phyloP scores from a whole-genome alignment of 2,888 invertebrate species.

The Elgonia sp. region DNA sequence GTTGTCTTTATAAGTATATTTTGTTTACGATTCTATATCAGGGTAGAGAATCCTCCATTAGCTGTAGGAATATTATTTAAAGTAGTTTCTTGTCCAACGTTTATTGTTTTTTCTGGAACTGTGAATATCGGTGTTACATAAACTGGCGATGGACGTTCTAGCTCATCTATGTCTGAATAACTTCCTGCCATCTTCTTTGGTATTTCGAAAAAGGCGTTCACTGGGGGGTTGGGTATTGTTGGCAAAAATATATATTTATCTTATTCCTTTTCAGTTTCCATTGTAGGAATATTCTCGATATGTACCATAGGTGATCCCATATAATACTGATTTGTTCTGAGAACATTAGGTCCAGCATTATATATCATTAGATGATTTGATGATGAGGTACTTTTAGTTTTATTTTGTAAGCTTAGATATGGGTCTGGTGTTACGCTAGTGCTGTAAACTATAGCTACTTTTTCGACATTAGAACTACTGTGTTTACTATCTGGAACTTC shows the following conservation, averaged over 20 bases:
- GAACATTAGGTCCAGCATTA: constrained; percentile 72
- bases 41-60: constrained; percentile 50
- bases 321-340: constrained; percentile 85
- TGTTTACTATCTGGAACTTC: constrained; percentile 13
- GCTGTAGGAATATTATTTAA: constrained; percentile 54
- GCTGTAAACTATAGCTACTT: constrained; percentile 79
- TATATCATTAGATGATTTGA: constrained; percentile 78
- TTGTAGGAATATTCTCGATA: constrained; percentile 1
- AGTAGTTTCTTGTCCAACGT: constrained; percentile 41
- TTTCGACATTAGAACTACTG: constrained; percentile 56
- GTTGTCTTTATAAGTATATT: no score
- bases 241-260: constrained; percentile 75
- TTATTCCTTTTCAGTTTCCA: constrained; percentile 26
- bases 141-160: constrained; percentile 76
- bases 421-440: constrained; percentile 79
- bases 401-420: constrained; percentile 74
- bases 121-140: constrained; percentile 82
- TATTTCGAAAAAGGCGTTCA: constrained; percentile 59
- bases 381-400: constrained; percentile 79
- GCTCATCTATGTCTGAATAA: constrained; percentile 49
- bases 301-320: constrained; percentile 82
- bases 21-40: no score
- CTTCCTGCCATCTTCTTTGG: constrained; percentile 63
- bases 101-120: constrained; percentile 56
- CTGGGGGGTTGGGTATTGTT: constrained; percentile 68